Base-by-base conservation (phyloP, 2,113 vertebrate species). In the Tachysurus vachellii region DNA sequence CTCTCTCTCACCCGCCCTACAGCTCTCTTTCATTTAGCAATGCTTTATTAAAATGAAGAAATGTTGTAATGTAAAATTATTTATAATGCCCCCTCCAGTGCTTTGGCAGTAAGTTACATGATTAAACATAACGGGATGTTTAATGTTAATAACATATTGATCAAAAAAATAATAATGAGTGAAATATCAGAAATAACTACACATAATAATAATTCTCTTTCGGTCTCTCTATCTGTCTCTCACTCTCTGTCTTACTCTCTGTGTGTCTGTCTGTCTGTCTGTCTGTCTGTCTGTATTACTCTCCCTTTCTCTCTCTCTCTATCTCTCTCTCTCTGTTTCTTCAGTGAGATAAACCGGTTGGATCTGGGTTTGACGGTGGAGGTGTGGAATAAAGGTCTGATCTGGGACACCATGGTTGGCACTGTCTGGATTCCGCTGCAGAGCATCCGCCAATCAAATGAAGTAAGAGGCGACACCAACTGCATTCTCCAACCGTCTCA, bases 371-470 rank as follows among this genome's bases (percentile, higher is more conserved):
- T 99, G 89, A 97, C 97, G 0, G 98, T 98, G 90, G 98, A 99
- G 92, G 96, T 99, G 86, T 99, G 98, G 98, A 99, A 99, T 92
- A 99, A 99, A 92, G 98, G 98, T 10, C 96, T 99, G 54, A 99
- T 99, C 93, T 99, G 98, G 98, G 98, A 99, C 95, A 99, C 98
- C 61, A 99, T 99, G 98, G 97, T 99, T 92, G 98, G 98, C 75
- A 99, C 95, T 0, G 96, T 99, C 90, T 99, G 98, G 98, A 97
- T 99, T 77, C 98, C 98, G 0, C 93, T 99, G 53, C 90, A 93
- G 89, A 98, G 91, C 86, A 99, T 99, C 92, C 96, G 97, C n/a
- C 98, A 99, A 91, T 99, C 97, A 85, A 99, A 98, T 0, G 98
- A 99, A 96, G 98, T 99, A 17, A 0, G 85, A 9, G 17, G 14